phyloP scores from a whole-genome alignment of 2,888 invertebrate species.

The Nysson spinosus region DNA sequence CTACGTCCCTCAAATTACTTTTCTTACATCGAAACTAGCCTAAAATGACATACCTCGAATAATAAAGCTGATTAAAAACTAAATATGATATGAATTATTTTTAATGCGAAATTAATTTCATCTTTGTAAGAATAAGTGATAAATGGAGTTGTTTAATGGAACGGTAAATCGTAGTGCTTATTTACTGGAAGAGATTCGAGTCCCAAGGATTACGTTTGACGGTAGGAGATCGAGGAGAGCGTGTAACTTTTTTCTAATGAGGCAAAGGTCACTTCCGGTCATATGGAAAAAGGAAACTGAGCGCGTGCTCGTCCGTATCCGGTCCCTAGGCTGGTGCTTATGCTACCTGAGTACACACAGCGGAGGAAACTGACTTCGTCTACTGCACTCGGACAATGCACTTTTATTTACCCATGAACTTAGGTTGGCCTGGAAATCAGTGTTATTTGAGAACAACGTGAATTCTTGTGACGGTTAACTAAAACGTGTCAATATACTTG shows the following conservation, averaged over 20 bases:
- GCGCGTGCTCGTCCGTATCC: slow-evolving; percentile 69
- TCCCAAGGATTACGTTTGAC: not conserved
- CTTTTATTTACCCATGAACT: slow-evolving; percentile 20
- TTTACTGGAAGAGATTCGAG: slow-evolving; percentile 10
- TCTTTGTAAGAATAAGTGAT: too few species aligned
- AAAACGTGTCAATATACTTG: too few species aligned
- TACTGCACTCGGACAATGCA: slow-evolving; percentile 8
- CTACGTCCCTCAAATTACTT: too few species aligned
- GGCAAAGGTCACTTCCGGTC: slow-evolving; percentile 68
- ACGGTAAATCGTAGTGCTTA: too few species aligned
- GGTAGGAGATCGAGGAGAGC: slow-evolving; percentile 27
- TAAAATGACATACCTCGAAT: too few species aligned
- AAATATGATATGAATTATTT: too few species aligned
- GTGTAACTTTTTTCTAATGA: slow-evolving; percentile 62
- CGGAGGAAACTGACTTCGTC: not conserved
- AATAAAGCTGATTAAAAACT: too few species aligned
- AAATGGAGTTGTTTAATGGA: slow-evolving; percentile 4
- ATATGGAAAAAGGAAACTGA: slow-evolving; percentile 64
- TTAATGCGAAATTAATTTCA: too few species aligned
- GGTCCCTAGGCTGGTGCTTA: slow-evolving; percentile 21
- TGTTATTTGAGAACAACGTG: too few species aligned
- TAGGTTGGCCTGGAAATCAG: not conserved
- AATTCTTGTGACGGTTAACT: too few species aligned
- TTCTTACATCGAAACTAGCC: too few species aligned
- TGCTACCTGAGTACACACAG: slow-evolving; percentile 24